Evolutionary conservation across 2,113 vertebrate species (phyloP).

Genomic region (Triplophysa tibetana): DNA sequence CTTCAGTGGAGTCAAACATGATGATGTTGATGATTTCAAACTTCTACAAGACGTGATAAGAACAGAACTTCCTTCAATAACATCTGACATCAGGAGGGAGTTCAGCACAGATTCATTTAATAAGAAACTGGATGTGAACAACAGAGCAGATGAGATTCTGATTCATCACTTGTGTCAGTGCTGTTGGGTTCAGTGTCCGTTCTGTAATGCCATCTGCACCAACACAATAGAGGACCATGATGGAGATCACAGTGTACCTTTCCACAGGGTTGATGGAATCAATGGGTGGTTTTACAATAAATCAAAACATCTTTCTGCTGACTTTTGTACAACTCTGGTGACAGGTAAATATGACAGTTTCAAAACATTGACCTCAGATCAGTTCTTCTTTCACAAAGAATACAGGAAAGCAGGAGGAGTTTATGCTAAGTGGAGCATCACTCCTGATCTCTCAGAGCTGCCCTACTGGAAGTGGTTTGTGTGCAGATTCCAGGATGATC

Average conservation of each 20-base stretch:
- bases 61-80: not conserved
- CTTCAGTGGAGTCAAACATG: not conserved
- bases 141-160: constrained; percentile 12
- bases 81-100: not conserved
- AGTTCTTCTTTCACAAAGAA: not conserved
- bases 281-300: too few species aligned
- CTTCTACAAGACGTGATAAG: not conserved
- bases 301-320: too few species aligned
- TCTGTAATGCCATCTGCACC: not conserved
- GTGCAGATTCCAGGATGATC: constrained; percentile 35
- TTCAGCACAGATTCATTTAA: not conserved
- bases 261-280: not conserved
- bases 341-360: too few species aligned
- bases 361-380: too few species aligned
- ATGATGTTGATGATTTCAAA: not conserved
- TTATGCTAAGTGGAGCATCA: constrained; percentile 14
- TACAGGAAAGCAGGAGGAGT: not conserved
- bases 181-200: constrained; percentile 26
- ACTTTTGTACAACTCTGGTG: too few species aligned
- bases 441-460: constrained; percentile 35
- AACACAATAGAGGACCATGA: constrained; percentile 54
- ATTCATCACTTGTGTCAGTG: constrained; percentile 7
- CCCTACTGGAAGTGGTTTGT: constrained; percentile 52
- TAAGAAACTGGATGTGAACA: not conserved
- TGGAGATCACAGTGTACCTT: constrained; percentile 48